These are phyloP conservation scores for Synaphobranchus kaupii DNA, from an alignment of 2,797 vertebrate species.

Conservation along the genomic window DNA sequence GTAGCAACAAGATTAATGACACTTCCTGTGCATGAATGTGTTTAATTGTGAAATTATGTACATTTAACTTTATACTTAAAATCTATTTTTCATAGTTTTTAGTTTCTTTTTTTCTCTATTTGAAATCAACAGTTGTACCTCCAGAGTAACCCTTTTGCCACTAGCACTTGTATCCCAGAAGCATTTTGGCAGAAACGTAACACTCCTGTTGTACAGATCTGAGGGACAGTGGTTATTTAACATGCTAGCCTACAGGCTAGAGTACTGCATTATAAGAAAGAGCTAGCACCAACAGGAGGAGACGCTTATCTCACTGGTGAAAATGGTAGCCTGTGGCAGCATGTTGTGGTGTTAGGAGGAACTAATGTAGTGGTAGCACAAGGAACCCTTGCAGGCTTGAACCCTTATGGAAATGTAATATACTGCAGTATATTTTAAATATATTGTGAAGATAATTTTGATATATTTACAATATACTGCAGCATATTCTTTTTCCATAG, in stretches of 20 bases:
- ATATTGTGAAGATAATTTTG: too few relatives aligned
- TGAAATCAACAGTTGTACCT: not conserved
- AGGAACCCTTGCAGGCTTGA: not conserved
- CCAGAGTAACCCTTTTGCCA: not conserved
- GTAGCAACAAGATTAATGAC: not conserved
- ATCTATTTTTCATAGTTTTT: not conserved
- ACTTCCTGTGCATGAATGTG: not conserved
- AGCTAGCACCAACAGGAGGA: not conserved
- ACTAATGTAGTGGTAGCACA: not conserved
- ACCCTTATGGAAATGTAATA: too few relatives aligned
- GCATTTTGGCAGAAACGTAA: not conserved
- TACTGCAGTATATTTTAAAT: too few relatives aligned
- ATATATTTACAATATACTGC: too few relatives aligned
- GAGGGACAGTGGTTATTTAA: not conserved
- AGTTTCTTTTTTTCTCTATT: not conserved
- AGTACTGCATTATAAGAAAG: not conserved
- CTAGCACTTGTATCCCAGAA: not conserved
- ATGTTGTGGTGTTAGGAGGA: not conserved
- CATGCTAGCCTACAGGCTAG: not conserved
- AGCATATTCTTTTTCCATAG: too few relatives aligned
- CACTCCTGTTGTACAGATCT: not conserved
- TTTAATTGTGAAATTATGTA: not conserved
- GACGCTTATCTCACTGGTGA: not conserved
- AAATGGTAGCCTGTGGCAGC: not conserved
- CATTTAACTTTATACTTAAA: not conserved